phyloP scores from a whole-genome alignment of 2,113 vertebrate genomes.

The Ranitomeya variabilis region DNA sequence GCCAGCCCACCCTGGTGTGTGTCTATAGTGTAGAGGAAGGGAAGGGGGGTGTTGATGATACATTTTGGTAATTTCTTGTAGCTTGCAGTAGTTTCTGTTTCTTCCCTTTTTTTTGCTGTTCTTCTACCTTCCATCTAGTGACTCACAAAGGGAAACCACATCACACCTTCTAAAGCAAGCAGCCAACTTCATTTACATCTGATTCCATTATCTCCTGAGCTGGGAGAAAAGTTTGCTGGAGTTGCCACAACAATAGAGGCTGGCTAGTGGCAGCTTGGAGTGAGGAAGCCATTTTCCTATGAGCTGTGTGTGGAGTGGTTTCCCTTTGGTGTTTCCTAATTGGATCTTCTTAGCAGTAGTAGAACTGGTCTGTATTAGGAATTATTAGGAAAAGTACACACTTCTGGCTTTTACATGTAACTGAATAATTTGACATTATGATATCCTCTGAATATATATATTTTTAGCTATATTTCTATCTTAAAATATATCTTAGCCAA shows the following conservation, averaged over 20 bases:
- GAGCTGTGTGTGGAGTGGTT: neutral
- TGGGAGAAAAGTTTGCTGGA: neutral
- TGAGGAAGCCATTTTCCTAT: conserved; percentile 5
- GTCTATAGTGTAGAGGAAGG: too few relatives aligned
- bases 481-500: too few relatives aligned
- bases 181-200: neutral
- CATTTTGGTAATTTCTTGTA: neutral
- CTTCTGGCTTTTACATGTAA: neutral
- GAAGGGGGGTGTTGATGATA: neutral
- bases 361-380: neutral
- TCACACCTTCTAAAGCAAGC: neutral
- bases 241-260: conserved; percentile 18
- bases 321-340: neutral
- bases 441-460: too few relatives aligned
- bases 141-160: neutral
- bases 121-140: neutral
- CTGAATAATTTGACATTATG: too few relatives aligned
- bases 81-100: neutral
- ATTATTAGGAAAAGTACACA: neutral
- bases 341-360: neutral
- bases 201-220: neutral
- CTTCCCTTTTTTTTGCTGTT: neutral
- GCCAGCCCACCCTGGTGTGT: neutral
- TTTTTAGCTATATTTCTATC: too few relatives aligned
- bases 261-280: neutral